Percentiles rank a stretch among this genome's conserved stretches.
These are phyloP conservation scores for Dendroctonus ponderosae DNA, from an alignment of 1,140 invertebrate species.

Conservation along the genomic window DNA sequence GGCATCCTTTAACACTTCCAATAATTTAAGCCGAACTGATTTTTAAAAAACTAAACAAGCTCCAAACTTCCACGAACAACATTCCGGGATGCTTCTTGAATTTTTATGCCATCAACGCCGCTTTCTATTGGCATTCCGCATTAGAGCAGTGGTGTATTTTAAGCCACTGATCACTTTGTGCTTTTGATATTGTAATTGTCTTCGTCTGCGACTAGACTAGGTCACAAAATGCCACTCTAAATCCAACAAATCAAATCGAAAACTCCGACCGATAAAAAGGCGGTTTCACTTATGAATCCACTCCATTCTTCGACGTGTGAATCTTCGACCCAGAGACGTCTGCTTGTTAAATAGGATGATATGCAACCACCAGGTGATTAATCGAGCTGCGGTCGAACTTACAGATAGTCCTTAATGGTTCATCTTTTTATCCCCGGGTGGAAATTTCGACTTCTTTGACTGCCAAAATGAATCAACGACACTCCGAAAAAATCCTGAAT, in stretches of 20 bases:
- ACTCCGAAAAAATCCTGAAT: conserved; percentile 22
- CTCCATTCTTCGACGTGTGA: conserved; percentile 25
- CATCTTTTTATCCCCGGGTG: conserved; percentile 24
- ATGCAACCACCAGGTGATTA: conserved; percentile 34
- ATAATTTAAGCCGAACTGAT: conserved; percentile 15
- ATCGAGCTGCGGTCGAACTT: conserved; percentile 31
- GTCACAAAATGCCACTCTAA: no score
- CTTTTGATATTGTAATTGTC: no score
- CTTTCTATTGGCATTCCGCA: no score
- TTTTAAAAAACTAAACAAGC: conserved; percentile 13
- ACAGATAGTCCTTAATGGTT: conserved; percentile 37
- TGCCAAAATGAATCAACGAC: conserved; percentile 26
- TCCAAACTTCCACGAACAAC: conserved; percentile 15
- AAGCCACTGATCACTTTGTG: no score
- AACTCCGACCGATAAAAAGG: no score
- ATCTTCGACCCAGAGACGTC: conserved; percentile 21
- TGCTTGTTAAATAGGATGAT: conserved; percentile 38
- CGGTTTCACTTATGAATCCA: no score
- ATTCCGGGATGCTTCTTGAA: conserved; percentile 25
- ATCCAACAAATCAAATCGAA: no score
- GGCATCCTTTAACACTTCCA: conserved; percentile 19
- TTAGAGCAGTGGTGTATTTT: no score
- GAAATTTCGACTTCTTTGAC: conserved; percentile 24
- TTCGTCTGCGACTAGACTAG: no score
- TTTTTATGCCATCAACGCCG: no score